Evolutionary conservation across 1,140 invertebrate species (phyloP), one percentile per base, ranked within the genome.

Genomic region (Eriocheir sinensis): DNA sequence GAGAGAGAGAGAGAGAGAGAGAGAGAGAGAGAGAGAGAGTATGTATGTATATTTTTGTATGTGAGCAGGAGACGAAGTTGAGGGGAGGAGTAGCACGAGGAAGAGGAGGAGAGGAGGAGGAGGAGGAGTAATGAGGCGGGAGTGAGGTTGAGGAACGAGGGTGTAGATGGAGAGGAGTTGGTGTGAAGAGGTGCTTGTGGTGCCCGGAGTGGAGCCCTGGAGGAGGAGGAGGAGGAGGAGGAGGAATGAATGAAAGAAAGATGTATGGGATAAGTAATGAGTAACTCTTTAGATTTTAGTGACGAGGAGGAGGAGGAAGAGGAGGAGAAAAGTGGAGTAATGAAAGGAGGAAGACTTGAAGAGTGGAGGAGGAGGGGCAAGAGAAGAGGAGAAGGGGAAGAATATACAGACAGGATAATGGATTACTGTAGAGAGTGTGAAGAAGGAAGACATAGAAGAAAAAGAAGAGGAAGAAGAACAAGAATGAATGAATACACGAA

Each of bases 141-240:
- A 72, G 60, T 72, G 60, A 72, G 60, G 60, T 72, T 72, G 60
- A 72, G 60, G n/a, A 72, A 72, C 27, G 60, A 21, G 27, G 60
- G 60, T 72, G 60, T 72, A 72, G 60, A 72, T 72, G 60, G 60
- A 72, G 60, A 72, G 60, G 60, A 72, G n/a, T n/a, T 72, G 60
- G 60, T 72, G 60, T 72, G 60, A 72, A 72, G 60, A 72, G 60
- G 60, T 72, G 60, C 60, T 72, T 72, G 60, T 72, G 60, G 60
- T 72, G 17, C 60, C n/a, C 21, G n/a, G 27, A 27, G 60, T n/a
- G 27, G 21, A 21, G 60, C 60, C 60, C 21, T 2, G 60, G 60
- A 72, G 60, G 60, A 72, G 60, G 60, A 72, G 27, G 60, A 53
- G 8, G 48, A 53, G 9, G 2, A 53, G 48, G 48, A 53, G 21